Evolutionary conservation across 1,140 invertebrate species (phyloP).

Genomic region (Rhagoletis pomonella): DNA sequence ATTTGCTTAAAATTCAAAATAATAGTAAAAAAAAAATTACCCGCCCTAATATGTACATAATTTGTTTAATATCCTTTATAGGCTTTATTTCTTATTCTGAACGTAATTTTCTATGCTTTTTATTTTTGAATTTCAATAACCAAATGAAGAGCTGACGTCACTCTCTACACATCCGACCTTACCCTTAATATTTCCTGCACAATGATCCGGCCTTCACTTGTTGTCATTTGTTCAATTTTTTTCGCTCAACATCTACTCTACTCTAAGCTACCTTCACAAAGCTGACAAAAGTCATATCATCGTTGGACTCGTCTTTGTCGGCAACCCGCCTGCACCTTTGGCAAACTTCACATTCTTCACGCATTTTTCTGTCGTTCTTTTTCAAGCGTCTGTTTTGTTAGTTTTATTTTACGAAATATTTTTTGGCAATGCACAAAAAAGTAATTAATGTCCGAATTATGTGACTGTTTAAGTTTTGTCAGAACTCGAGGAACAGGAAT

Average conservation of each 20-base stretch:
- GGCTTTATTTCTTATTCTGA: too few species aligned
- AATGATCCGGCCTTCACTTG: background rate
- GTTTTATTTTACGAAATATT: background rate
- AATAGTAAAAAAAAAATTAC: background rate
- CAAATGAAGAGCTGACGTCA: background rate
- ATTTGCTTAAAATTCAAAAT: too few species aligned
- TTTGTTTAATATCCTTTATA: too few species aligned
- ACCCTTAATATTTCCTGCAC: background rate
- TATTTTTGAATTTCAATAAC: background rate
- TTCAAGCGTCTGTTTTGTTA: background rate
- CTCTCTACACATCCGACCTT: background rate
- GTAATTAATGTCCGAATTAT: slow-evolving; percentile 51
- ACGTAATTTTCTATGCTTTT: too few species aligned
- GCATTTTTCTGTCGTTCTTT: slow-evolving; percentile 10
- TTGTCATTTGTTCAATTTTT: background rate
- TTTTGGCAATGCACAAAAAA: slow-evolving; percentile 24
- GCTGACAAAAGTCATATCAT: background rate
- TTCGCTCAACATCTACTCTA: background rate
- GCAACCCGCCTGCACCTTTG: background rate
- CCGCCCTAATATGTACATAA: too few species aligned
- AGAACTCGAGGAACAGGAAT: background rate
- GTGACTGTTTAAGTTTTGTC: slow-evolving; percentile 20
- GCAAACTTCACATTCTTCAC: slow-evolving; percentile 6
- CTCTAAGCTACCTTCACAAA: background rate
- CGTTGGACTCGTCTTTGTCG: slow-evolving; percentile 1